phyloP scores from a whole-genome alignment of 2,113 vertebrate genomes.

The Anthoscopus minutus region DNA sequence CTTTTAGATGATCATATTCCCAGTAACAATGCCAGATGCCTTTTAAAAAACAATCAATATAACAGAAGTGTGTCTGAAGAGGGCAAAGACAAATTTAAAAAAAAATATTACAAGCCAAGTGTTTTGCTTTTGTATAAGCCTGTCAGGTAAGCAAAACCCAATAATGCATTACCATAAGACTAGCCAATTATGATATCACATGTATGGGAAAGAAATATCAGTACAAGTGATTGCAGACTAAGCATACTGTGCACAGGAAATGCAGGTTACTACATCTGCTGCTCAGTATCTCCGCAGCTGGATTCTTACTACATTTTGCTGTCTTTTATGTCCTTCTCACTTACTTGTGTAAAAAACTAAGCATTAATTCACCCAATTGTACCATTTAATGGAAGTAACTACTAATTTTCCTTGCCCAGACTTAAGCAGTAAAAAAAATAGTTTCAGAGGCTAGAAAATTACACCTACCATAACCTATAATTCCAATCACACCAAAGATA shows the following conservation, averaged over 20 bases:
- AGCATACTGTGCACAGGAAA: background rate
- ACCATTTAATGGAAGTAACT: background rate
- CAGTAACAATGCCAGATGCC: conserved; percentile 90
- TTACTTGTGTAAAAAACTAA: background rate
- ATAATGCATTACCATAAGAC: background rate
- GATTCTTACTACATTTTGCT: background rate
- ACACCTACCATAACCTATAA: conserved; percentile 85
- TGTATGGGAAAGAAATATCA: background rate
- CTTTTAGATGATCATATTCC: conserved; percentile 77
- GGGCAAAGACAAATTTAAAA: background rate
- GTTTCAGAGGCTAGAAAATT: background rate
- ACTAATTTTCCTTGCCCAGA: background rate
- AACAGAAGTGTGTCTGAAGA: background rate
- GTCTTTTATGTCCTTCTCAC: background rate
- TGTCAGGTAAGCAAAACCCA: background rate
- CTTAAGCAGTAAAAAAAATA: background rate
- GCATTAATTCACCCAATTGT: background rate
- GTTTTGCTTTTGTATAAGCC: background rate
- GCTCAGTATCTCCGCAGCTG: background rate
- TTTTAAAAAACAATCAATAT: conserved; percentile 47
- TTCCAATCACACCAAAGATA: conserved; percentile 79
- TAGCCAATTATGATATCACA: background rate
- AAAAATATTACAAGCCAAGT: background rate
- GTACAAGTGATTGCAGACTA: background rate
- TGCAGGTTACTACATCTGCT: background rate